Base-by-base conservation (phyloP, 2,888 invertebrate genomes). In the Yponomeuta sedellus region DNA sequence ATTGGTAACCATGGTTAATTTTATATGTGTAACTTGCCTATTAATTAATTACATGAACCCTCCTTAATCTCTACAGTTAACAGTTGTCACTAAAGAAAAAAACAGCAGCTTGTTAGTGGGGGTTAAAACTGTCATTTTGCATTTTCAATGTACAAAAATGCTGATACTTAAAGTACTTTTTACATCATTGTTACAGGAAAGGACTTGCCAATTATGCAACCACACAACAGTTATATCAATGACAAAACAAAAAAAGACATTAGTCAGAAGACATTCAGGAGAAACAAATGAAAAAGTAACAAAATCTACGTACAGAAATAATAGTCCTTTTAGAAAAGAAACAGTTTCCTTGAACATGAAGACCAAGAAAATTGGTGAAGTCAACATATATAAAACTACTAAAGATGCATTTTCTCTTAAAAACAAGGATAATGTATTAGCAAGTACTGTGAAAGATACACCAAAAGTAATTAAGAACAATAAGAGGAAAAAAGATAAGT, bases 401-500 rank as follows among this genome's bases (percentile, higher is more conserved):
- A 77, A 77, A 69, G 82, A 86, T 73, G 79, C 85, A 28, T 91
- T 88, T 74, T 86, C 85, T 28, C 70, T 90, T 59, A 76, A 77
- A 52, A 86, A 86, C 71, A 78, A 84, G 44, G 79, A 79, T 20
- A 90, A 89, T 73, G 77, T 70, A 22, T 61, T 89, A 8, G 64
- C 72, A 20, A 77, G 70, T 68, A 64, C 70, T 34, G 70, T 75
- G 1, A 83, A 82, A 67, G 73, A 73, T 61, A 67, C 73, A 61
- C 71, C 78, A n/a, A 87, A 84, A 75, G 72, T 82, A 28, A 85
- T 88, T 66, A 87, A 85, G 67, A 90, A 88, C 68, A 88, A 82
- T 72, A 91, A 89, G 75, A 88, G 77, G 74, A 89, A 79, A 72
- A 91, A 89, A 68, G 88, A 88, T 62, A 90, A 85, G 69, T 90